A percentile compares a stretch with the other conserved stretches of the same genome.
These are phyloP conservation scores for Drosophila borealis DNA, from an alignment of 2,888 invertebrate genomes.

Conservation along the genomic window DNA sequence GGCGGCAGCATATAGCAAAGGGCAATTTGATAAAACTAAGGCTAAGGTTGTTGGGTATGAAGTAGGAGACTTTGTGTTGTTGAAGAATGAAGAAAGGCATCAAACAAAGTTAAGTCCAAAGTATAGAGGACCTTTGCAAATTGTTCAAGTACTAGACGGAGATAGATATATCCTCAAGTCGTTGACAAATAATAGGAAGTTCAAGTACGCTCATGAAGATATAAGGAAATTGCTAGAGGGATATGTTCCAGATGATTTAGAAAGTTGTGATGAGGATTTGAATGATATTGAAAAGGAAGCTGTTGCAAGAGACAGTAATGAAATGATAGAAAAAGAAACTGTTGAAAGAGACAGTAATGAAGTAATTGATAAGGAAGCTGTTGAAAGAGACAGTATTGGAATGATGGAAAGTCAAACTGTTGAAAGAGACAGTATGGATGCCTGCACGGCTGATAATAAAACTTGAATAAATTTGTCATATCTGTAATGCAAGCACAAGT, in stretches of 20 bases:
- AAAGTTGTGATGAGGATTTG: too few species aligned
- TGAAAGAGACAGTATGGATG: slow-evolving; percentile 3
- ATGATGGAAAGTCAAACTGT: not conserved
- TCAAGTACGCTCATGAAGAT: too few species aligned
- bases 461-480: slow-evolving; percentile 1
- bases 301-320: too few species aligned
- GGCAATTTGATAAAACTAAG: not conserved
- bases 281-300: too few species aligned
- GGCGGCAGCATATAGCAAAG: not conserved
- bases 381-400: not conserved
- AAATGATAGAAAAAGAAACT: too few species aligned
- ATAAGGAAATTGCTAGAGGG: too few species aligned
- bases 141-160: not conserved
- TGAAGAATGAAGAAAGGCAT: not conserved
- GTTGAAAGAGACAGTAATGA: not conserved
- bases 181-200: not conserved
- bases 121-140: not conserved
- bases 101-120: slow-evolving; percentile 1
- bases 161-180: slow-evolving; percentile 1
- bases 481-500: slow-evolving; percentile 2
- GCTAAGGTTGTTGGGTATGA: too few species aligned
- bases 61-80: too few species aligned
- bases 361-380: not conserved
- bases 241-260: too few species aligned
- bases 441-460: slow-evolving; percentile 2